Conservation (phyloP, 2,888 invertebrate genomes). For the Euclidia mi region DNA sequence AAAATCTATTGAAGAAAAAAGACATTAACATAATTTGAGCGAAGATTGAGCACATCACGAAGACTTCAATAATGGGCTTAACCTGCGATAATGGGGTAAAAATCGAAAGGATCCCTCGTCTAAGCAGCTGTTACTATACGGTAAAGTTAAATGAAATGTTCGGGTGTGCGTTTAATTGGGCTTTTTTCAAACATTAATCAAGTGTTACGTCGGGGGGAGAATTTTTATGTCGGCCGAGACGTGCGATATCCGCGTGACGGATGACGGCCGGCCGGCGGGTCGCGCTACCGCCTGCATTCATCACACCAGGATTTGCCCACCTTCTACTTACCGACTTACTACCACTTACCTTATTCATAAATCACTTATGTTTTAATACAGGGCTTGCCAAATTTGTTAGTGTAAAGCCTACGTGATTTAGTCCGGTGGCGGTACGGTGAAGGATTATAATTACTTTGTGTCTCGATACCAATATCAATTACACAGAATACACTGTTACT, state of each 20-base stretch:
- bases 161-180: conserved; percentile 84
- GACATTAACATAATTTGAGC: conserved; percentile 11
- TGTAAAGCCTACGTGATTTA: too few species aligned
- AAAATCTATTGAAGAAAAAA: conserved; percentile 22
- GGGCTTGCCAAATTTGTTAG: background rate
- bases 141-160: conserved; percentile 80
- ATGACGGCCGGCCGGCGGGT: conserved; percentile 73
- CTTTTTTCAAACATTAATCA: conserved; percentile 89
- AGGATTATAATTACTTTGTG: too few species aligned
- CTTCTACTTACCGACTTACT: conserved; percentile 43
- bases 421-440: too few species aligned
- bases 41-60: conserved; percentile 20
- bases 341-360: conserved; percentile 6
- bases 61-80: conserved; percentile 36
- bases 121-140: conserved; percentile 72
- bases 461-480: too few species aligned
- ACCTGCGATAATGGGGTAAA: conserved; percentile 60
- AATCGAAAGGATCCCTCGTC: conserved; percentile 45
- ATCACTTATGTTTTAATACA: background rate
- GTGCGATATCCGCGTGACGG: conserved; percentile 77
- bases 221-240: conserved; percentile 80
- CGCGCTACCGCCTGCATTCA: conserved; percentile 73
- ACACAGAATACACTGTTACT: too few species aligned
- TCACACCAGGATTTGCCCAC: conserved; percentile 65
- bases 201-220: conserved; percentile 80